Evolutionary conservation across 2,888 invertebrate species (phyloP).

Genomic region (Drosophila nr. perissopoda): DNA sequence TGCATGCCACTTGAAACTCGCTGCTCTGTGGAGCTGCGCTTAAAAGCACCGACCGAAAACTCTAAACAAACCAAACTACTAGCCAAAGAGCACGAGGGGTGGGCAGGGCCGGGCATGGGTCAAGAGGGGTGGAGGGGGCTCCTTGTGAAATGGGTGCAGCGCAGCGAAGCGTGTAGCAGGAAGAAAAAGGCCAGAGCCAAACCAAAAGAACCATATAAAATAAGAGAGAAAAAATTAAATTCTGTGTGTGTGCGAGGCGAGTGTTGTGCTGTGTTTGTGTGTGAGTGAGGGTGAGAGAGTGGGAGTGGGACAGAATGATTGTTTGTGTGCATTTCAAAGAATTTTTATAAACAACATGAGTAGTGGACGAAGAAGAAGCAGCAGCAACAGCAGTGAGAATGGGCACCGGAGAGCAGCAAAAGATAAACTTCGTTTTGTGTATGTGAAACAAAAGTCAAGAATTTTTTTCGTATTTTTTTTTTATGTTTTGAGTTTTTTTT

Average conservation of each 20-base stretch:
- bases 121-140: slow-evolving; percentile 14
- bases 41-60: slow-evolving; percentile 74
- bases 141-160: slow-evolving; percentile 58
- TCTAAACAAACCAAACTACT: slow-evolving; percentile 73
- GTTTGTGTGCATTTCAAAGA: slow-evolving; percentile 77
- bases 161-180: slow-evolving; percentile 70
- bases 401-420: slow-evolving; percentile 38
- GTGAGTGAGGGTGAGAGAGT: neutral
- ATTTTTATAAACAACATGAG: slow-evolving; percentile 74
- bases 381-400: slow-evolving; percentile 14
- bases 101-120: neutral
- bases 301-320: slow-evolving; percentile 15
- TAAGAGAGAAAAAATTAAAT: slow-evolving; percentile 52
- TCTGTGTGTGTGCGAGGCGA: slow-evolving; percentile 51
- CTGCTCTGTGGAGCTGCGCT: slow-evolving; percentile 50
- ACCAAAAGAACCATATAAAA: slow-evolving; percentile 71
- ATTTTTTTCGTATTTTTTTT: slow-evolving; percentile 45
- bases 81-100: slow-evolving; percentile 41
- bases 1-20: slow-evolving; percentile 67
- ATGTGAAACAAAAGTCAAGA: slow-evolving; percentile 80
- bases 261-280: neutral
- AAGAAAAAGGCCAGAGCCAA: slow-evolving; percentile 69
- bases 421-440: slow-evolving; percentile 74
- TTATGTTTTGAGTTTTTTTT: neutral
- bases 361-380: slow-evolving; percentile 14